These are phyloP conservation scores for Drosophila equinoxialis DNA, from an alignment of 1,140 invertebrate genomes.

Conservation along the genomic window DNA sequence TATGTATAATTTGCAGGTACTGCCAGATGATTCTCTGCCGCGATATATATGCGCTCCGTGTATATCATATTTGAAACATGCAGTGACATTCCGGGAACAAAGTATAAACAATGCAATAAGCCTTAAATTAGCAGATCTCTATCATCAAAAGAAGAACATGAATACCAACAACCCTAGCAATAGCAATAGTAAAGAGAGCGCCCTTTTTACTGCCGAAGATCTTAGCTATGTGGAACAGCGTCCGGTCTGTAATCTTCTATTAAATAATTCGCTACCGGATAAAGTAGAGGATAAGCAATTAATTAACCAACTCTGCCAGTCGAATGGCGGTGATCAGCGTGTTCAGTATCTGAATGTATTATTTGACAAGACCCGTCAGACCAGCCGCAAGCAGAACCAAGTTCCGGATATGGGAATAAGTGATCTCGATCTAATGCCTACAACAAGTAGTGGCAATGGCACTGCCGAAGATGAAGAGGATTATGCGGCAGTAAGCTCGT, in stretches of 20 bases:
- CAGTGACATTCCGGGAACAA: conserved; percentile 77
- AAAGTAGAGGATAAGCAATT: conserved; percentile 64
- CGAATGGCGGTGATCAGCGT: conserved; percentile 45
- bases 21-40: conserved; percentile 69
- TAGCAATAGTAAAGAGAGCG: conserved; percentile 56
- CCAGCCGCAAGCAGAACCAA: conserved; percentile 14
- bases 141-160: conserved; percentile 54
- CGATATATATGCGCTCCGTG: conserved; percentile 72
- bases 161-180: conserved; percentile 21
- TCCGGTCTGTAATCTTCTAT: conserved; percentile 60
- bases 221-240: conserved; percentile 63
- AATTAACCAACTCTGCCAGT: conserved; percentile 50
- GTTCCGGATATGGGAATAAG: not conserved
- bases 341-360: conserved; percentile 69
- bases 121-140: conserved; percentile 64
- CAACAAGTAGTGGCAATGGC: conserved; percentile 48
- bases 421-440: conserved; percentile 28
- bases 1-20: conserved; percentile 41
- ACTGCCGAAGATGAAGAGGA: conserved; percentile 72
- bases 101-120: conserved; percentile 71
- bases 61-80: conserved; percentile 80
- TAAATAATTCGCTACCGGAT: conserved; percentile 58
- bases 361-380: conserved; percentile 59
- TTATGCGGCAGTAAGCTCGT: conserved; percentile 53
- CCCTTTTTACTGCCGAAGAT: conserved; percentile 59